A percentile compares a stretch with the other conserved stretches of the same genome.
Evolutionary conservation across 2,888 invertebrate species (phyloP).

Genomic region (Phortica okadai): DNA sequence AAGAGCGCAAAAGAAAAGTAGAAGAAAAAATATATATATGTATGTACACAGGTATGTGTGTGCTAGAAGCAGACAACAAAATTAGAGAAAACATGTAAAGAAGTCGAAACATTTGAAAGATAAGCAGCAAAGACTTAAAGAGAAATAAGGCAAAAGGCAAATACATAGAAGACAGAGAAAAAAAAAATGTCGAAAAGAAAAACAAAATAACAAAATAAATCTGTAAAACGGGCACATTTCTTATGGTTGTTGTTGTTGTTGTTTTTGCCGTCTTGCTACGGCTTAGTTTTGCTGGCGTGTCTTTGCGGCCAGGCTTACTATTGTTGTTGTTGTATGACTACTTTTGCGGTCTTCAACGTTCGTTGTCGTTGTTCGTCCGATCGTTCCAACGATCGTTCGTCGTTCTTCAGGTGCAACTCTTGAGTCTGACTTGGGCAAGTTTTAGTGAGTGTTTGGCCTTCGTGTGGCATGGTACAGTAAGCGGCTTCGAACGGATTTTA

Average conservation of each 20-base stretch:
- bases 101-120: constrained; percentile 4
- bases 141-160: neutral
- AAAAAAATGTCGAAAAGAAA: neutral
- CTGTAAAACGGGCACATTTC: constrained; percentile 19
- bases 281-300: constrained; percentile 23
- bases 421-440: constrained; percentile 72
- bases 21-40: neutral
- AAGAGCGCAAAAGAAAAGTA: neutral
- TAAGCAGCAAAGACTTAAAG: neutral
- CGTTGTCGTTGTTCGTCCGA: constrained; percentile 1
- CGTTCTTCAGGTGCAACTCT: constrained; percentile 63
- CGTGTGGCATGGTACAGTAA: constrained; percentile 76
- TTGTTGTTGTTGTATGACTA: constrained; percentile 2
- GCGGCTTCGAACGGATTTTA: constrained; percentile 54
- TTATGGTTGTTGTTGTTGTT: constrained; percentile 22
- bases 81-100: neutral
- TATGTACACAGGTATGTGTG: neutral
- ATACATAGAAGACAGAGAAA: neutral
- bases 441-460: constrained; percentile 77
- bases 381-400: neutral
- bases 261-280: neutral
- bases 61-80: neutral
- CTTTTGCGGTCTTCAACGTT: neutral
- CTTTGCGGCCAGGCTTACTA: neutral
- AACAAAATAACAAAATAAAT: constrained; percentile 9